phyloP scores from a whole-genome alignment of 2,113 vertebrate species.

The Campylomormyrus numenius region DNA sequence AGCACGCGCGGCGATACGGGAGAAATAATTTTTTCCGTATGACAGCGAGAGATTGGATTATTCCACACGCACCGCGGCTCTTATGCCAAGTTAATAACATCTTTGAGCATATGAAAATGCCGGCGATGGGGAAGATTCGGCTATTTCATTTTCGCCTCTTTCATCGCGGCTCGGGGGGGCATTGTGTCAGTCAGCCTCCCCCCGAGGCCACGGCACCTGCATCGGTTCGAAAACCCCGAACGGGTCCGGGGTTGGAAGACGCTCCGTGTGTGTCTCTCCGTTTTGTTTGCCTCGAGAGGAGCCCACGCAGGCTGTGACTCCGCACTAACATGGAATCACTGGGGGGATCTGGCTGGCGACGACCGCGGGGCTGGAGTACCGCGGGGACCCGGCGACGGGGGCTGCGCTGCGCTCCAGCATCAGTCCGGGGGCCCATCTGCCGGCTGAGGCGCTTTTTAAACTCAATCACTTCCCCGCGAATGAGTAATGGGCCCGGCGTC shows the following conservation, averaged over 20 bases:
- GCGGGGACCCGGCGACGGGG: not conserved
- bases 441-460: slow-evolving; percentile 58
- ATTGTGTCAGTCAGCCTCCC: not conserved
- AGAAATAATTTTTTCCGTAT: slow-evolving; percentile 54
- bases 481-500: slow-evolving; percentile 74
- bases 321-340: not conserved
- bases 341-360: not conserved
- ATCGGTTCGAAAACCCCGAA: not conserved
- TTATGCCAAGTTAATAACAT: slow-evolving; percentile 35
- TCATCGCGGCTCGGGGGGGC: slow-evolving; percentile 19
- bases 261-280: not conserved
- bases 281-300: not conserved
- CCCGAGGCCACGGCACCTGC: not conserved
- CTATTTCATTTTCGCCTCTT: slow-evolving; percentile 29
- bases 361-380: not conserved
- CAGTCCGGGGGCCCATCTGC: slow-evolving; percentile 14
- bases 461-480: slow-evolving; percentile 70
- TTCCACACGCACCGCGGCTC: slow-evolving; percentile 30
- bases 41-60: slow-evolving; percentile 50
- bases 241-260: not conserved
- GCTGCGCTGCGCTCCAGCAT: not conserved
- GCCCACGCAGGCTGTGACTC: not conserved
- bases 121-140: slow-evolving; percentile 24
- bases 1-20: slow-evolving; percentile 51
- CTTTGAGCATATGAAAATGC: slow-evolving; percentile 26